Base-by-base conservation (phyloP, 2,888 invertebrate species). In the Aphrophora alni region DNA sequence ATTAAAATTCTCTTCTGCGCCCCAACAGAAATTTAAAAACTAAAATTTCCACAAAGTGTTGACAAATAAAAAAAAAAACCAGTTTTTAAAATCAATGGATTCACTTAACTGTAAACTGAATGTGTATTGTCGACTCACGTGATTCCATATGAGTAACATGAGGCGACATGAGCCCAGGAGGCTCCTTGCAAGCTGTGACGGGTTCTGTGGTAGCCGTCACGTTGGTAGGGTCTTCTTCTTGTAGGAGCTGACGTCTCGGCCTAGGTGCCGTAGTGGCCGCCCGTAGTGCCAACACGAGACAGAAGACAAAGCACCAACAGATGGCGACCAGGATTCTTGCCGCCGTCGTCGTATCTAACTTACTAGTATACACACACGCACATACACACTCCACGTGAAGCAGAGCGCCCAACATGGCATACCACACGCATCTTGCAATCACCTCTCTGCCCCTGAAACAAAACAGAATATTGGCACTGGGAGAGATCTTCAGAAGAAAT, bases 91-190 rank as follows among this genome's bases (percentile, higher is more conserved):
- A 33, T 5, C 33, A 8, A 2, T 21, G 10, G 4, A 21, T 59
- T 21, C 59, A 59, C 59, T 59, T 59, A 59, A 59, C 59, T 59
- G 59, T 59, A 59, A 59, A 59, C 59, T 59, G 59, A 59, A 59
- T 59, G 21, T 21, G 59, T 21, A 59, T 38, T 27, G 74, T 24
- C 3, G 33, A 81, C 81, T 78, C 59, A 81, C 81, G 78, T 81
- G 81, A 78, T 81, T 81, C 81, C 81, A 81, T 81, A 77, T 77
- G 81, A 75, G 78, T 70, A 70, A 76, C 81, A 81, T 81, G 78
- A 38, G 81, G 78, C 71, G 81, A 78, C 81, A 81, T 81, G 78
- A 72, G 72, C 81, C 81, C 81, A 33, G 78, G 44, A 26, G 59
- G 81, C 71, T 70, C 75, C 72, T 51, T 75, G 72, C 76, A 78